Evolutionary conservation across 1,140 invertebrate species (phyloP).

Genomic region (Epicauta chinensis): DNA sequence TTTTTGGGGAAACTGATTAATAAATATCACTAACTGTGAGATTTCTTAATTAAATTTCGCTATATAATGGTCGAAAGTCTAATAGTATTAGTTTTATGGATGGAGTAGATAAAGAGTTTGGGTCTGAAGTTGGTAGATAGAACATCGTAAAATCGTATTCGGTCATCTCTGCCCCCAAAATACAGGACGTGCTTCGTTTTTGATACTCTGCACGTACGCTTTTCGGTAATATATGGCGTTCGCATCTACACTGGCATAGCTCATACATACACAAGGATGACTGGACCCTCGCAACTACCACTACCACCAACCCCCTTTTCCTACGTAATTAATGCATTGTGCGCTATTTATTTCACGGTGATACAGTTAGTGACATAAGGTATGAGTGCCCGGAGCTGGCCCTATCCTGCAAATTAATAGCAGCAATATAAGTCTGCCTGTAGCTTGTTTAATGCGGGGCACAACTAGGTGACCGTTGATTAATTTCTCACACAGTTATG

Average conservation of each 20-base stretch:
- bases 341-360: constrained; percentile 18
- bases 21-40: no score
- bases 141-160: constrained; percentile 15
- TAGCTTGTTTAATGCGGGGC: constrained; percentile 20
- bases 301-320: neutral
- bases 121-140: neutral
- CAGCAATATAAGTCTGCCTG: constrained; percentile 26
- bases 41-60: no score
- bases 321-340: constrained; percentile 21
- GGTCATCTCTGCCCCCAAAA: constrained; percentile 14
- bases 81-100: no score
- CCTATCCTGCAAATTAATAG: constrained; percentile 23
- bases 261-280: constrained; percentile 30
- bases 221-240: constrained; percentile 29
- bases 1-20: no score
- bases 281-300: constrained; percentile 3
- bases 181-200: constrained; percentile 29
- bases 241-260: constrained; percentile 26
- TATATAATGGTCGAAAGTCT: no score
- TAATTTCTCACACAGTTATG: constrained; percentile 22
- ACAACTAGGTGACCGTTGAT: constrained; percentile 26
- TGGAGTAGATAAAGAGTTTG: neutral
- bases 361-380: constrained; percentile 24
- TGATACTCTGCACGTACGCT: constrained; percentile 33
- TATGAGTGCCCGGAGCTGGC: constrained; percentile 18